phyloP scores from a whole-genome alignment of 2,797 vertebrate genomes.

The Micropoecilia bifurca region DNA sequence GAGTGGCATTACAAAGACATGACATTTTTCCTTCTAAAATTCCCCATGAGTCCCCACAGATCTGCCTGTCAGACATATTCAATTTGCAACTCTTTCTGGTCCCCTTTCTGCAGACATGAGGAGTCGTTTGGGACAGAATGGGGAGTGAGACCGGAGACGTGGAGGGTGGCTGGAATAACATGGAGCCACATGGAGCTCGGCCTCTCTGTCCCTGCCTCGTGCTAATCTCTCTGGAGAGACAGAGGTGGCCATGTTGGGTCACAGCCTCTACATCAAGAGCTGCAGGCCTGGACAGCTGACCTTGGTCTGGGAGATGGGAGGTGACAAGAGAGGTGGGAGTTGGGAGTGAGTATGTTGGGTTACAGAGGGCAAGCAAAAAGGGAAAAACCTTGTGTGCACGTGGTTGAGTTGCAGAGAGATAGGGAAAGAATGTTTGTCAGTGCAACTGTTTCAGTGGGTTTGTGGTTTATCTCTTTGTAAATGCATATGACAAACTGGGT shows the following conservation, averaged over 20 bases:
- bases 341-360: slow-evolving; percentile 74
- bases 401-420: slow-evolving; percentile 62
- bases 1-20: slow-evolving; percentile 76
- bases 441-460: slow-evolving; percentile 53
- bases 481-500: slow-evolving; percentile 71
- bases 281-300: slow-evolving; percentile 77
- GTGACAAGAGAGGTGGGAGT: slow-evolving; percentile 82
- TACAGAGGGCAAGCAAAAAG: slow-evolving; percentile 75
- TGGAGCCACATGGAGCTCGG: slow-evolving; percentile 67
- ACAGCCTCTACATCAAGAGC: slow-evolving; percentile 79
- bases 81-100: slow-evolving; percentile 81
- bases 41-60: slow-evolving; percentile 75
- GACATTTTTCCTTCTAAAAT: slow-evolving; percentile 74
- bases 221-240: slow-evolving; percentile 83
- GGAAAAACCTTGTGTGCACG: slow-evolving; percentile 54
- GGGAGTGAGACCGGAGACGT: slow-evolving; percentile 70
- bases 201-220: slow-evolving; percentile 76
- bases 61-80: slow-evolving; percentile 83
- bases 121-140: slow-evolving; percentile 77
- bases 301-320: slow-evolving; percentile 80
- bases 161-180: slow-evolving; percentile 72
- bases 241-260: slow-evolving; percentile 83
- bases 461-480: slow-evolving; percentile 70
- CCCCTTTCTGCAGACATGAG: slow-evolving; percentile 72
- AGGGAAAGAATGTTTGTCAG: slow-evolving; percentile 63